A percentile compares a stretch with the other conserved stretches of the same genome.
phyloP scores from a whole-genome alignment of 2,113 vertebrate species.

The Galeopterus variegatus region DNA sequence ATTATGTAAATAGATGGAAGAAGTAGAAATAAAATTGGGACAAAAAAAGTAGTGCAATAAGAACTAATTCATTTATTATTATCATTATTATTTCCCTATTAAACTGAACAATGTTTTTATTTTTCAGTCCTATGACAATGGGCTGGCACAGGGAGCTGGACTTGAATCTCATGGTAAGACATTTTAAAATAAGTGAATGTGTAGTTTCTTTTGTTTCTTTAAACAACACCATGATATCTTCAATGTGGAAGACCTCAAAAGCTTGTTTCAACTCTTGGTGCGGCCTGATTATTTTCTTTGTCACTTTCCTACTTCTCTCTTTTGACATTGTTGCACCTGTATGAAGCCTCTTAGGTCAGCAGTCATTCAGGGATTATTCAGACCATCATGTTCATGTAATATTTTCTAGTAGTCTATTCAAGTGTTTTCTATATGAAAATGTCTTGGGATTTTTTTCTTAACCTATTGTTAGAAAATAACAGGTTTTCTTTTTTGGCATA shows the following conservation, averaged over 20 bases:
- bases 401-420: constrained; percentile 47
- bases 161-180: constrained; percentile 98
- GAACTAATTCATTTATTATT: not conserved
- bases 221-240: not conserved
- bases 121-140: constrained; percentile 96
- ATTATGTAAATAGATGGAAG: not conserved
- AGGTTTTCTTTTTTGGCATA: constrained; percentile 36
- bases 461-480: constrained; percentile 6
- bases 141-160: constrained; percentile 97
- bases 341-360: not conserved
- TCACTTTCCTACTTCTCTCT: not conserved
- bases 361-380: constrained; percentile 19
- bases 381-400: not conserved
- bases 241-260: not conserved
- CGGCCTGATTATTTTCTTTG: not conserved
- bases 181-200: constrained; percentile 54
- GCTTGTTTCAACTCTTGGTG: not conserved
- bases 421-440: not conserved
- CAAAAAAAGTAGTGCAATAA: not conserved
- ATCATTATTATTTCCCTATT: constrained; percentile 31
- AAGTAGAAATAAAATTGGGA: not conserved
- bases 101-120: constrained; percentile 79
- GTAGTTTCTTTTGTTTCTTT: constrained; percentile 24
- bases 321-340: not conserved
- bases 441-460: constrained; percentile 49